Evolutionary conservation across 1,140 invertebrate genomes (phyloP).

Genomic region (Gonioctena quinquepunctata): DNA sequence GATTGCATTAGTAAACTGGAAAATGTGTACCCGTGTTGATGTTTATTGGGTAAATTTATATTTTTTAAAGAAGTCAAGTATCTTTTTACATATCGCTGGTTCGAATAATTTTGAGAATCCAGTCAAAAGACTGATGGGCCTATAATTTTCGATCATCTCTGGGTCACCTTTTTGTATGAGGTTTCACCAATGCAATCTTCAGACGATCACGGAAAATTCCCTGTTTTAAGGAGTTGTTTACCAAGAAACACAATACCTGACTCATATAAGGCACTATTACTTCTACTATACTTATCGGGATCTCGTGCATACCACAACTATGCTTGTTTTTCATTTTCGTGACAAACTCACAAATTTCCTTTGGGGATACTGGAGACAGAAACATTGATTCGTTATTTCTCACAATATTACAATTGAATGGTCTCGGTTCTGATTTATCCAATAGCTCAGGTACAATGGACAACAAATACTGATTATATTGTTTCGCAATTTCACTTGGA

Average conservation of each 20-base stretch:
- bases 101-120: no score
- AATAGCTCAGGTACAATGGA: not conserved
- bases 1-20: not conserved
- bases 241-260: not conserved
- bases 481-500: not conserved
- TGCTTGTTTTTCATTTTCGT: conserved; percentile 17
- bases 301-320: conserved; percentile 17
- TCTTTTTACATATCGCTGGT: not conserved
- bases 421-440: not conserved
- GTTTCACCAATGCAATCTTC: conserved; percentile 16
- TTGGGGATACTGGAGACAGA: no score
- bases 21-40: conserved; percentile 9
- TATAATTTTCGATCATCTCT: no score
- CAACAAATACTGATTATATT: conserved; percentile 1
- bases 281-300: conserved; percentile 17
- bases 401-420: no score
- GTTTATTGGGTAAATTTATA: not conserved
- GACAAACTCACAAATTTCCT: no score
- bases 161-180: conserved; percentile 16
- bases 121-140: no score
- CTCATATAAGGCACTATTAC: no score
- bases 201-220: conserved; percentile 13
- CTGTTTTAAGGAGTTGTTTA: conserved; percentile 20
- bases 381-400: no score
- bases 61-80: not conserved